These are phyloP conservation scores for Hybos culiciformis DNA, from an alignment of 2,888 invertebrate species.

Conservation along the genomic window DNA sequence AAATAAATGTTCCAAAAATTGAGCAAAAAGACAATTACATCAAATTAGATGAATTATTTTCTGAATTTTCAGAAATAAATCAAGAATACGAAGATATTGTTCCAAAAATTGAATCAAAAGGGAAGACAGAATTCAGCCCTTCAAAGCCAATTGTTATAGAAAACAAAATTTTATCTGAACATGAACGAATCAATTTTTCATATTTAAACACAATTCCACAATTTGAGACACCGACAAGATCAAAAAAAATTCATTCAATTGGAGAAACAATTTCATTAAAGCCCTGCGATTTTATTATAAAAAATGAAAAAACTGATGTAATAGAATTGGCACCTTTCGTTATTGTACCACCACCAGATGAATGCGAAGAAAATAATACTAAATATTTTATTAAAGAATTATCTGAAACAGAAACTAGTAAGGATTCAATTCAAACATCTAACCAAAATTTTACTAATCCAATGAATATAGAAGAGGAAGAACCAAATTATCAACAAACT, in stretches of 20 bases:
- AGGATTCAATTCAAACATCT: too few species aligned
- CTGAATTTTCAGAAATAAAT: background rate
- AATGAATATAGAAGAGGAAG: too few species aligned
- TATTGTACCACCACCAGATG: background rate
- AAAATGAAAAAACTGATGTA: background rate
- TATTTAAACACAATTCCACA: background rate
- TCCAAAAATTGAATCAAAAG: background rate
- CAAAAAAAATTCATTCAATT: background rate
- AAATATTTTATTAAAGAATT: too few species aligned
- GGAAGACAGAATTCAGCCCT: background rate
- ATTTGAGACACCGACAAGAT: background rate
- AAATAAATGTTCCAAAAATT: too few species aligned
- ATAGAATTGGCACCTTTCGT: background rate
- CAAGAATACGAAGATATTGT: background rate
- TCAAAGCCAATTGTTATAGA: constrained; percentile 24
- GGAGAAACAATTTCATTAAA: background rate
- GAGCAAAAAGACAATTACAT: background rate
- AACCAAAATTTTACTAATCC: too few species aligned
- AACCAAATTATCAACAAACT: too few species aligned
- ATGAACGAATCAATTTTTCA: constrained; percentile 28
- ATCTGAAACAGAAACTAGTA: too few species aligned
- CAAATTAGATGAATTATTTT: background rate
- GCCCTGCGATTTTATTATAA: background rate
- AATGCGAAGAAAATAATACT: background rate
- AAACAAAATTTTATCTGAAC: constrained; percentile 26